phyloP scores from a whole-genome alignment of 2,113 vertebrate genomes.

The Struthio camelus region DNA sequence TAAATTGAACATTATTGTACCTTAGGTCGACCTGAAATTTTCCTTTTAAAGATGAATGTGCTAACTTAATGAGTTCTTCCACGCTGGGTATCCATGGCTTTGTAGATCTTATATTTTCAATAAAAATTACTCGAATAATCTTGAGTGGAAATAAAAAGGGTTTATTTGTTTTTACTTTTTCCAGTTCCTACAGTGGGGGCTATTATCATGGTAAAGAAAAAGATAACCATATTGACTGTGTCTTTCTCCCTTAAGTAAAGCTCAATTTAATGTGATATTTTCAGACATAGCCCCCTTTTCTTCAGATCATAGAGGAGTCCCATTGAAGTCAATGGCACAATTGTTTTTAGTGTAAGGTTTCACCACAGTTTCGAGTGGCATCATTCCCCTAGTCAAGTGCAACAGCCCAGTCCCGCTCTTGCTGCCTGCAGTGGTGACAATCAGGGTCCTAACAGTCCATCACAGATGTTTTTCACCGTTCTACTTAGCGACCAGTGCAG shows the following conservation, averaged over 20 bases:
- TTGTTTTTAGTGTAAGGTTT: rapidly evolving
- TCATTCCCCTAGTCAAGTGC: background rate
- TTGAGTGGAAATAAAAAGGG: conserved; percentile 66
- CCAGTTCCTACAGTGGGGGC: conserved; percentile 26
- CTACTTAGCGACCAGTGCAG: background rate
- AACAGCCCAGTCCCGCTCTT: background rate
- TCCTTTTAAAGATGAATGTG: conserved; percentile 73
- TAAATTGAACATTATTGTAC: conserved; percentile 68
- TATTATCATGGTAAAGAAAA: background rate
- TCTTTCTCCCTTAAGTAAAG: background rate
- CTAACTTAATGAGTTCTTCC: conserved; percentile 76
- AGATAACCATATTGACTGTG: background rate
- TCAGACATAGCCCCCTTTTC: background rate
- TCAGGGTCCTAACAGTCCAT: background rate
- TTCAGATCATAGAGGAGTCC: background rate
- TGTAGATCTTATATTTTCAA: conserved; percentile 78
- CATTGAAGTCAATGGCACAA: background rate
- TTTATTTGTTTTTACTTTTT: conserved; percentile 61
- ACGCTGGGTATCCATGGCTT: conserved; percentile 73
- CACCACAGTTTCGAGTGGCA: background rate
- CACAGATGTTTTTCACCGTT: rapidly evolving
- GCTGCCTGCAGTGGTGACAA: rapidly evolving
- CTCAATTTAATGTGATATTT: background rate
- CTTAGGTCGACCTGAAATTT: conserved; percentile 68
- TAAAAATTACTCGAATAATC: conserved; percentile 75